Conservation (phyloP, 2,113 vertebrate species). For the Malurus elegans region DNA sequence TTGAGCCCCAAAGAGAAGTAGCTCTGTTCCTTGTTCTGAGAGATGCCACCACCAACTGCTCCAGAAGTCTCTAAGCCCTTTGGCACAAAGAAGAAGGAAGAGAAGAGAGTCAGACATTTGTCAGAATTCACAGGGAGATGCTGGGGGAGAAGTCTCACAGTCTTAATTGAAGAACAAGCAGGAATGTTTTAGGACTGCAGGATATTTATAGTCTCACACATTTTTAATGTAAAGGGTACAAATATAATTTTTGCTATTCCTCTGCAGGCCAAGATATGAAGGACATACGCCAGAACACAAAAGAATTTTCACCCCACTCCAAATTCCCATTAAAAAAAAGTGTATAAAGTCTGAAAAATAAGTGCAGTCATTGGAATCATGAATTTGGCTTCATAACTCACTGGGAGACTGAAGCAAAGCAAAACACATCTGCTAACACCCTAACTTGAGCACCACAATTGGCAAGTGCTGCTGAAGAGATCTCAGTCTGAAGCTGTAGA, state of each 20-base stretch:
- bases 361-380: constrained; percentile 11
- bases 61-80: not conserved
- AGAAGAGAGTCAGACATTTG: not conserved
- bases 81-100: not conserved
- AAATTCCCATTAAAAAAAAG: constrained; percentile 28
- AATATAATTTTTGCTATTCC: not conserved
- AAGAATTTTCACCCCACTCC: constrained; percentile 46
- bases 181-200: constrained; percentile 2
- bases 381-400: not conserved
- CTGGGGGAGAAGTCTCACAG: not conserved
- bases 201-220: constrained; percentile 13
- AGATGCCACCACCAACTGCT: not conserved
- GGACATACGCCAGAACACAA: constrained; percentile 35
- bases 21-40: not conserved
- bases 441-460: not conserved
- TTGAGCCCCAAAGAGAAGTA: not conserved
- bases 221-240: constrained; percentile 20
- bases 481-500: not conserved
- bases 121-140: not conserved
- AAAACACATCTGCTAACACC: constrained; percentile 49
- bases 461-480: constrained; percentile 26
- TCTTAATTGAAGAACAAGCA: not conserved
- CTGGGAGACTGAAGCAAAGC: constrained; percentile 1
- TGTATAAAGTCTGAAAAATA: constrained; percentile 17
- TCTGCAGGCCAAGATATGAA: constrained; percentile 6